These are phyloP conservation scores for Pseudochirops cupreus DNA, from an alignment of 2,797 vertebrate genomes.

Conservation along the genomic window DNA sequence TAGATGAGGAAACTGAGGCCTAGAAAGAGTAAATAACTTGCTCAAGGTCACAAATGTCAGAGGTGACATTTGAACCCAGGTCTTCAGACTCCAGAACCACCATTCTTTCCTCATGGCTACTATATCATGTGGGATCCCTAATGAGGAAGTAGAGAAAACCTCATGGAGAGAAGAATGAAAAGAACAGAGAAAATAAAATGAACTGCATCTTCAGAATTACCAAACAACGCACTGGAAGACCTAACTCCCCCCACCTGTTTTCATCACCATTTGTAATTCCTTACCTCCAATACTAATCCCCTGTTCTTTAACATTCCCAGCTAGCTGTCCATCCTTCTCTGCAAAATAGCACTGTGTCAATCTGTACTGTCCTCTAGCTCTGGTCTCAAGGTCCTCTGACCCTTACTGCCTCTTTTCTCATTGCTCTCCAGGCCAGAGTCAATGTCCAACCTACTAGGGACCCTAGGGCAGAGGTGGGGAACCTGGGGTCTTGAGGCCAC, in stretches of 20 bases:
- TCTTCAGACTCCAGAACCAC: neutral
- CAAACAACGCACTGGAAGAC: neutral
- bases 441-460: neutral
- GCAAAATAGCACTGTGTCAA: neutral
- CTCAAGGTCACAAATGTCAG: neutral
- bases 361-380: neutral
- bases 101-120: neutral
- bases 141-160: neutral
- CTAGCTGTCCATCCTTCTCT: neutral
- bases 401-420: slow-evolving; percentile 2
- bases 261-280: neutral
- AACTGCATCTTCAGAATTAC: neutral
- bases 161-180: neutral
- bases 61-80: neutral
- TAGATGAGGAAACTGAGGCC: neutral
- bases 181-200: neutral
- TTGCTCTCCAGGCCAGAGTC: neutral
- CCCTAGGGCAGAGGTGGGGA: neutral
- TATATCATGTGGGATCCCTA: neutral
- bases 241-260: neutral
- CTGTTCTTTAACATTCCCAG: neutral
- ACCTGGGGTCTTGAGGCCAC: too few species aligned
- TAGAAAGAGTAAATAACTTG: neutral
- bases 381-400: neutral
- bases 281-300: neutral